A percentile compares a stretch with the other conserved stretches of the same genome.
Conservation (phyloP, 2,113 vertebrate species). For the Butorides virescens region DNA sequence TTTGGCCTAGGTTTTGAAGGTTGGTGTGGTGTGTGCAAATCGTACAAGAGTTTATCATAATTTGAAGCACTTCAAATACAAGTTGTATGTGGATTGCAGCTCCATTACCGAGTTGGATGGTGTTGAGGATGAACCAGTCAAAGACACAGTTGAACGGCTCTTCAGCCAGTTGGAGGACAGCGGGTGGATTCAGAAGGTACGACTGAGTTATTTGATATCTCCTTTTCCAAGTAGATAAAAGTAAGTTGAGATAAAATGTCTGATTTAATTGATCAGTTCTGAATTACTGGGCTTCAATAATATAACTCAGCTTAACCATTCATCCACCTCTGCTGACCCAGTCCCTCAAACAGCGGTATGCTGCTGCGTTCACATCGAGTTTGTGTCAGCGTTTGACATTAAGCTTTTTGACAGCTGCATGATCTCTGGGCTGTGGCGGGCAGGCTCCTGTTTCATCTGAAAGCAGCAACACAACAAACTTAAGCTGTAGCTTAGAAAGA, state of each 20-base stretch:
- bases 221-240: background rate
- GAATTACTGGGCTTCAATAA: background rate
- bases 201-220: background rate
- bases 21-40: constrained; percentile 76
- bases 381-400: background rate
- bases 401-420: background rate
- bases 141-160: constrained; percentile 77
- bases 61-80: constrained; percentile 86
- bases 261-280: background rate
- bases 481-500: background rate
- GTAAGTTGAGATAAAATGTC: background rate
- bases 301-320: background rate
- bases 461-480: background rate
- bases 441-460: background rate
- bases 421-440: background rate
- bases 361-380: background rate
- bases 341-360: background rate
- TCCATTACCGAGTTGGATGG: constrained; percentile 32
- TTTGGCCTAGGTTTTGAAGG: constrained; percentile 72
- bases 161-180: constrained; percentile 64
- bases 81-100: constrained; percentile 76
- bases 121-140: constrained; percentile 72
- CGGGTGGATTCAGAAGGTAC: constrained; percentile 82
- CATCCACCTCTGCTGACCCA: background rate
- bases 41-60: constrained; percentile 82